Evolutionary conservation across 2,797 vertebrate species (phyloP), one percentile per base, ranked within the genome.

Genomic region (Arctocebus calabarensis): DNA sequence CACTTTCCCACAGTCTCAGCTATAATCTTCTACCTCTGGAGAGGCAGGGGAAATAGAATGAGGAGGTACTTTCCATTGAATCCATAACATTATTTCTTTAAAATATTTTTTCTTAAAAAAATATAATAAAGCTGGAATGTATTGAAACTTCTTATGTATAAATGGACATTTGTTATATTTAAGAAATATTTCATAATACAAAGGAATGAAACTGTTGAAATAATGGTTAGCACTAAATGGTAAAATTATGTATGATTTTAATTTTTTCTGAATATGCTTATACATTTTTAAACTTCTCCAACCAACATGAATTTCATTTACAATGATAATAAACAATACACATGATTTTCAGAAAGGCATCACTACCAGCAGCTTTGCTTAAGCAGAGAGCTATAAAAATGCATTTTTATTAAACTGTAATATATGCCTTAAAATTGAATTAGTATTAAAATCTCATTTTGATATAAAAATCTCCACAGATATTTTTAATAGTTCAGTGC

Each of bases 361-460:
- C 45, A 91, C 25, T 88, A 57, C 4, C 20, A 79, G 25, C 37
- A 83, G 70, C 68, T 70, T 61, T 88, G 45, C 32, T 75, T 68
- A 75, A 61, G 48, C 27, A 91, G 20, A 93, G 17, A 59, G 23
- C 48, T 86, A 70, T 62, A 77, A 88, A 78, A 90, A 70, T n/a
- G 8, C 27, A 13, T 43, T 84, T 84, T 89, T 92, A 81, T 64
- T 86, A 75, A 85, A 82, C 34, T 86, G 23, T 43, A 73, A 62
- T 52, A 40, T 52, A 91, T 14, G 43, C 1, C 68, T 68, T 59
- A 23, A 94, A 94, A 89, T 48, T 32, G 40, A 95, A 55, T 43
- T 19, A 62, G 13, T 62, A 84, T 93, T 71, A 95, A 84, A 96
- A 74, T 78, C 22, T 81, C 70, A 83, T 62, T 79, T 78, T 64